Base-by-base conservation (phyloP, 2,888 invertebrate genomes). In the Galerucella pusilla region DNA sequence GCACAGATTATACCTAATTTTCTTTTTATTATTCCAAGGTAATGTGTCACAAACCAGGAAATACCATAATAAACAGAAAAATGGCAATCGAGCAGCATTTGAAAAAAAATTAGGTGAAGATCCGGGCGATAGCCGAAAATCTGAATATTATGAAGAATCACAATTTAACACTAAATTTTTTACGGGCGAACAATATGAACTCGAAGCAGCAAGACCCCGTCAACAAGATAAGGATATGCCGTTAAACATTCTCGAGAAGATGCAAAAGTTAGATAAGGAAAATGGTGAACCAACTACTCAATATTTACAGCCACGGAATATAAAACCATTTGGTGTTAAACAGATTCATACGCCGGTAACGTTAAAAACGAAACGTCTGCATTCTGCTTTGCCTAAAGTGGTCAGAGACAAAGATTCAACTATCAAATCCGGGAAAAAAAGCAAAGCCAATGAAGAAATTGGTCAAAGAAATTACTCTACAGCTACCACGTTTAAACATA, bases 181-280 rank as follows among this genome's bases (percentile, higher is more conserved):
- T 12, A 60, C 59, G 1, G 25, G 28, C 25, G 59, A 20, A 20
- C 25, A 60, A 60, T 60, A 60, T 60, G 25, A 60, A 25, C 59
- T 60, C 0, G 59, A 60, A 60, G 59, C 59, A 25, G 59, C 59
- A 20, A n/a, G 25, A 28, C 59, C 59, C 28, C 59, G 59, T 20
- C 20, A 60, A 60, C 25, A 12, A 20, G 59, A 60, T 1, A 4
- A 7, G 35, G 6, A 42, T 42, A 9, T 14, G 35, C 20, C 11
- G 3, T 57, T 71, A 46, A 72, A 72, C 49, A 67, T 72, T 28
- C 49, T 72, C 14, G 59, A 72, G 60, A 25, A 66, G 54, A 67
- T 72, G 45, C 49, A 72, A 11, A 49, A 72, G 25, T 28, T 49
- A 14, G 72, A 61, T 6, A 59, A 14, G 5, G 35, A n/a, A 14